Base-by-base conservation (phyloP, 2,888 invertebrate genomes). In the Griposia aprilina region DNA sequence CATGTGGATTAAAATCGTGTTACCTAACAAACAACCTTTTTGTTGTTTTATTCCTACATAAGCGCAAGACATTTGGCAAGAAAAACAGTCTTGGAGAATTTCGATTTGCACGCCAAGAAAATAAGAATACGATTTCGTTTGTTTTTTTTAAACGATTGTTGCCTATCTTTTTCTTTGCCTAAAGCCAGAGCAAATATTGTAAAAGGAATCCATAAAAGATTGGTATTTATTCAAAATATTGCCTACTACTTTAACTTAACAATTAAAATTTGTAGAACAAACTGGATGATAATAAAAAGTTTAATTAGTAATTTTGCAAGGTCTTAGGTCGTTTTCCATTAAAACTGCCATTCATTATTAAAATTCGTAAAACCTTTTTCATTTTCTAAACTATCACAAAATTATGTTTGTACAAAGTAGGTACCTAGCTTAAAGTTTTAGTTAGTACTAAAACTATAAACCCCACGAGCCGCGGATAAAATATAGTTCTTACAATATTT, bases 101-200 rank as follows among this genome's bases (percentile, higher is more conserved):
- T 57, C 65, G 60, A 74, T 66, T 57, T 45, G 52, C 26, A 63
- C 26, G 85, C 85, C 82, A 83, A 85, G 82, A 76, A 82, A 62
- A 84, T 59, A n/a, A 20, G n/a, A 80, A 76, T 26, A 30, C 48
- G 45, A 72, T 71, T 60, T n/a, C 8, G 45, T 30, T 71, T 52
- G 11, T 15, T 41, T 76, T 48, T 41, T 75, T 59, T 23, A 50
- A 59, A 36, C 20, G 23, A 45, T 79, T 57, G 13, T 0, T n/a
- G 45, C 26, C 30, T 50, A 59, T 45, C 20, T 23, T 65, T 52
- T n/a, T 48, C 30, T 72, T 60, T 17, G 60, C n/a, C n/a, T 57
- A 45, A 45, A 79, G 23, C 30, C 23, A 62, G 55, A 41, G 26
- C 8, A 48, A 84, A 80, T 80, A 59, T 52, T 77, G 26, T 63